Conservation (phyloP, 2,888 invertebrate species). For the Tineola bisselliella region DNA sequence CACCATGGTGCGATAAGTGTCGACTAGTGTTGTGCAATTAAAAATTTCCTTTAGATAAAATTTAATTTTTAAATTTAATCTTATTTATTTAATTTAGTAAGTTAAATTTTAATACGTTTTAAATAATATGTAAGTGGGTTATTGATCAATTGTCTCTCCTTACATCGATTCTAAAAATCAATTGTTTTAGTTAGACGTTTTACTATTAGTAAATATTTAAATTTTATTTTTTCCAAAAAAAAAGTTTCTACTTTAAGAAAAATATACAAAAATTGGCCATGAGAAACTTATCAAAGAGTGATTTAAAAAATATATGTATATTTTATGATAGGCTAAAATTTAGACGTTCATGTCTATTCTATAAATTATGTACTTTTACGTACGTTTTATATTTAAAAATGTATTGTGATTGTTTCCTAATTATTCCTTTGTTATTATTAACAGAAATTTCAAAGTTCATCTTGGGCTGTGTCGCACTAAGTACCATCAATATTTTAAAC, state of each 20-base stretch:
- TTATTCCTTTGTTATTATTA: not conserved
- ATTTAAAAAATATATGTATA: not conserved
- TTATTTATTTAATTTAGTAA: slow-evolving; percentile 10
- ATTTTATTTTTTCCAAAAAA: not conserved
- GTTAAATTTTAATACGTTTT: slow-evolving; percentile 42
- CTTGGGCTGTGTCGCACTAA: slow-evolving; percentile 6
- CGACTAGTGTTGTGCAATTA: slow-evolving; percentile 14
- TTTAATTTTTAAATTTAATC: slow-evolving; percentile 21
- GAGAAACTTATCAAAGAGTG: not conserved
- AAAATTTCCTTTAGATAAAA: slow-evolving; percentile 16
- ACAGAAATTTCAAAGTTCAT: slow-evolving; percentile 4
- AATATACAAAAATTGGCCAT: not conserved
- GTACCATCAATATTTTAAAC: not conserved
- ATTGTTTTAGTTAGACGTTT: not conserved
- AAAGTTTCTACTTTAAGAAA: not conserved
- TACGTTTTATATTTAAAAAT: not conserved
- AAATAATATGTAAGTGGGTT: not conserved
- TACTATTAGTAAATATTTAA: no score
- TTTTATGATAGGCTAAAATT: not conserved
- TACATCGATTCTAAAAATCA: not conserved
- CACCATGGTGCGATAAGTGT: slow-evolving; percentile 15
- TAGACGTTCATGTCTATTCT: not conserved
- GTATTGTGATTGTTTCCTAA: slow-evolving; percentile 4
- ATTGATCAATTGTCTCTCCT: not conserved
- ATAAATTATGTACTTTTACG: not conserved